These are phyloP conservation scores for Myripristis jacobus DNA, from an alignment of 2,797 vertebrate species.

Conservation along the genomic window DNA sequence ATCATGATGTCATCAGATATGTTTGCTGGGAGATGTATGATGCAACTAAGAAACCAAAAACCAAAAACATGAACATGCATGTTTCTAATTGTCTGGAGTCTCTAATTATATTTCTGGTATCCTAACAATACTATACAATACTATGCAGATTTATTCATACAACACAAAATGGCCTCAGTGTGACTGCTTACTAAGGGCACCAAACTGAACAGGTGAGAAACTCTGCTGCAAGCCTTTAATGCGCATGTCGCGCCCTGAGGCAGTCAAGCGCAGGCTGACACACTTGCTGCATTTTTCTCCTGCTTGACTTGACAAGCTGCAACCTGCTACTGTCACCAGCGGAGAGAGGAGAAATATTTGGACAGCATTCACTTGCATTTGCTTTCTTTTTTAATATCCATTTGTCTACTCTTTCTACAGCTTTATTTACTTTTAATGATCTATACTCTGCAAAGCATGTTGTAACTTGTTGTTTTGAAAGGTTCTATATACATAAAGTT, in stretches of 20 bases:
- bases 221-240: conserved; percentile 17
- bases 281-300: conserved; percentile 62
- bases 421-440: no score
- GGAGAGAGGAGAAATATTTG: conserved; percentile 34
- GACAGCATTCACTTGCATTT: conserved; percentile 1
- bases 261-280: conserved; percentile 32
- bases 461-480: no score
- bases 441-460: no score
- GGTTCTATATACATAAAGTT: no score
- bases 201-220: conserved; percentile 39
- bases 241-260: conserved; percentile 15
- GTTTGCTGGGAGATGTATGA: background rate
- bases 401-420: no score
- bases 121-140: background rate
- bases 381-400: no score
- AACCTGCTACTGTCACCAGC: conserved; percentile 59
- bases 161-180: background rate
- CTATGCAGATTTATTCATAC: background rate
- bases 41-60: background rate
- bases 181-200: background rate
- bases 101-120: background rate
- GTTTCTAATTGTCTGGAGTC: background rate
- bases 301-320: conserved; percentile 61
- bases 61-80: no score
- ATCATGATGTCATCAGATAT: no score